Evolutionary conservation across 2,888 invertebrate genomes (phyloP).

Genomic region (Leptopilina drosophilae): DNA sequence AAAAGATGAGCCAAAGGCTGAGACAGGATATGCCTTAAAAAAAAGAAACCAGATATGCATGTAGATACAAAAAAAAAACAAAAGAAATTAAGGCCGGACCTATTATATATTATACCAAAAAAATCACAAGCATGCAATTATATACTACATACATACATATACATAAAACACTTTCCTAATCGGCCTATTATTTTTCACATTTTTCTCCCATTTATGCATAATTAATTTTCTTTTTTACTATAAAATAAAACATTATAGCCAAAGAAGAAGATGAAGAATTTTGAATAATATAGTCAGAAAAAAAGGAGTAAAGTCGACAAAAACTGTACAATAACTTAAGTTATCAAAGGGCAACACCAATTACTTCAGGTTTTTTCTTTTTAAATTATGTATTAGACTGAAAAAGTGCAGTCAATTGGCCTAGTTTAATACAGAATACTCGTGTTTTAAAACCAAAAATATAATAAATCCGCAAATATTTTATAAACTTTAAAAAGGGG

Average conservation of each 20-base stretch:
- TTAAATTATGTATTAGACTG: conserved; percentile 1
- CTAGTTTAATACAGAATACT: conserved; percentile 52
- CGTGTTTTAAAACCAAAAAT: conserved; percentile 44
- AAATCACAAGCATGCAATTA: neutral
- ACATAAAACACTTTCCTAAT: conserved; percentile 14
- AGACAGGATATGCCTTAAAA: conserved; percentile 26
- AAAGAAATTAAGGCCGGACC: neutral
- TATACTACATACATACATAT: neutral
- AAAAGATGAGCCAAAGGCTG: conserved; percentile 33
- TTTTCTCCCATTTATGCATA: neutral
- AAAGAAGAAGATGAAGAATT: neutral
- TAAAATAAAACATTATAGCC: neutral
- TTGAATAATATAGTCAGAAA: neutral
- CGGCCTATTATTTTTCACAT: conserved; percentile 19
- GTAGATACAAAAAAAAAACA: conserved; percentile 23
- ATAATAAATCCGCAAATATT: neutral
- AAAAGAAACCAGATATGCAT: conserved; percentile 11
- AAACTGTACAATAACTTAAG: conserved; percentile 6
- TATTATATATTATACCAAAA: neutral
- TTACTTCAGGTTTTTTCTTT: neutral
- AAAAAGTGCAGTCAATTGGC: conserved; percentile 1
- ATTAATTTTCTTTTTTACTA: conserved; percentile 8
- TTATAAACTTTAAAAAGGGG: neutral
- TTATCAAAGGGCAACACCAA: conserved; percentile 16
- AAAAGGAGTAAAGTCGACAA: neutral